phyloP scores from a whole-genome alignment of 2,113 vertebrate genomes.

The Amazona guildingii region DNA sequence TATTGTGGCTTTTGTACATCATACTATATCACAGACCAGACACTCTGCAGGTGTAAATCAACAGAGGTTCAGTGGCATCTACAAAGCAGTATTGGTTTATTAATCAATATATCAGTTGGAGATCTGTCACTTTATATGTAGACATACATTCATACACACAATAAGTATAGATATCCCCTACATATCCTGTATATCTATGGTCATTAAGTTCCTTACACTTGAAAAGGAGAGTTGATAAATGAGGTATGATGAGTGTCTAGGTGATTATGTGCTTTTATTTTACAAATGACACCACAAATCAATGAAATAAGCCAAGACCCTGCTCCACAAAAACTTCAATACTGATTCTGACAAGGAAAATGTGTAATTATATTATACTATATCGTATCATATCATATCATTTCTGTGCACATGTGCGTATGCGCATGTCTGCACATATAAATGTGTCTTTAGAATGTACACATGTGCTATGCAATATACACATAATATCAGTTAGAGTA shows the following conservation, averaged over 20 bases:
- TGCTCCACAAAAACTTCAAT: background rate
- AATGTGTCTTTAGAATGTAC: background rate
- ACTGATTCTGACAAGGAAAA: background rate
- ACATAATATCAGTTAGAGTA: background rate
- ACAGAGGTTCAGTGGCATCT: background rate
- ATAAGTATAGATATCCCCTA: background rate
- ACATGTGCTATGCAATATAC: background rate
- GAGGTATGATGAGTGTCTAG: background rate
- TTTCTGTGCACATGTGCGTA: background rate
- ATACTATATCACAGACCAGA: background rate
- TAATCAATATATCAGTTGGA: slow-evolving; percentile 2
- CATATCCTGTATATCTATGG: background rate
- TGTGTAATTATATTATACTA: background rate
- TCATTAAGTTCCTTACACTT: background rate
- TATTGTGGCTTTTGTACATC: background rate
- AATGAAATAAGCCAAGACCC: background rate
- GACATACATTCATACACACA: background rate
- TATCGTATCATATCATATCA: background rate
- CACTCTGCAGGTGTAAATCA: background rate
- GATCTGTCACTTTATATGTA: background rate
- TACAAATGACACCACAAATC: background rate
- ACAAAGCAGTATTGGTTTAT: background rate
- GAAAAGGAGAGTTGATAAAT: background rate
- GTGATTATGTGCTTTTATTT: background rate
- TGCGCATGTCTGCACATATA: fast-evolving